Evolutionary conservation across 2,797 vertebrate species (phyloP), one percentile per base, ranked within the genome.

Genomic region (Mormyrops boulengeri): DNA sequence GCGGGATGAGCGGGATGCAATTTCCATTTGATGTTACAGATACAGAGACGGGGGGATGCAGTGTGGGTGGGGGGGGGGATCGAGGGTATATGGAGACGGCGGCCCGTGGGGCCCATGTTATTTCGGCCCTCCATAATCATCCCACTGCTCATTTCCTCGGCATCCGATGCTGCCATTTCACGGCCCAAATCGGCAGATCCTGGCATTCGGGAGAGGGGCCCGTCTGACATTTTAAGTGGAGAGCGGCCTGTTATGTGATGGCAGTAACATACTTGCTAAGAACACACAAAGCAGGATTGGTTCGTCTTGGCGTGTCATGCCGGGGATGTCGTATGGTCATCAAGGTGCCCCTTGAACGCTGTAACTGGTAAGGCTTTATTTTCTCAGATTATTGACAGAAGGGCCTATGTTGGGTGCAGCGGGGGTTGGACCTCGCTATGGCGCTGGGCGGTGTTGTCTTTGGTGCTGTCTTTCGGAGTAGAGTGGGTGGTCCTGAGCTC

Each of bases 171-270:
- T 94, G 94, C 93, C 93, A 94, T 95, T 95, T 94, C 91, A 92
- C 92, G 92, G 92, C 88, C 90, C 92, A 92, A 92, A 90, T 88
- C 17, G 38, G 52, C 30, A 8, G 73, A 66, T 86, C 86, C 89
- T 41, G 14, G 55, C 53, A 22, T 57, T 55, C 47, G 38, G 62
- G 88, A 14, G 77, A 52, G 49, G 53, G 87, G 60, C 22, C 89
- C 41, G 87, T 53, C 55, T 94, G 95, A 94, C 94, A 93, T 95
- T 95, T 92, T 93, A 93, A 94, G 95, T 93, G 89, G 90, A 94
- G 94, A 93, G 94, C 94, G 93, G 93, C 95, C 94, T 89, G 85
- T 77, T 86, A 14, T 52, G 62, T 34, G 2, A 34, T 2, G 30
- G 3, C 62, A 14, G 11, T 30, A 34, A 69, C 22, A 9, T 66